Evolutionary conservation across 2,888 invertebrate genomes (phyloP).

Genomic region (Harpagoxenus sublaevis): DNA sequence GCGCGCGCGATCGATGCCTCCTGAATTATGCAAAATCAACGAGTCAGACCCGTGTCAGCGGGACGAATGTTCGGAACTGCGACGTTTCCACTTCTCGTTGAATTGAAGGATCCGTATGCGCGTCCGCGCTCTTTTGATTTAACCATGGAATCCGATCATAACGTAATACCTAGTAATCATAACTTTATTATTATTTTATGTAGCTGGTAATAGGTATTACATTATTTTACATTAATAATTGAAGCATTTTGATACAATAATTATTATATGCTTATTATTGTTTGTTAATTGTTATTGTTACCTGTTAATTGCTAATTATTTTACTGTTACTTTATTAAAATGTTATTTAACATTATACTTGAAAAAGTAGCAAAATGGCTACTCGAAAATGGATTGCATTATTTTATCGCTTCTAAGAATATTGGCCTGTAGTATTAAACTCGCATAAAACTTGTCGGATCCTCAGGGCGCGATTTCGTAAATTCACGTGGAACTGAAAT

Average conservation of each 20-base stretch:
- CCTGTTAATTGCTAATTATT: not conserved
- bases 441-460: constrained; percentile 13
- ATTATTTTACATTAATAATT: not conserved
- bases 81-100: constrained; percentile 39
- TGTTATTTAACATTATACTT: not conserved
- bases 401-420: not conserved
- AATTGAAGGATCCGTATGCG: not conserved
- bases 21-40: constrained; percentile 75
- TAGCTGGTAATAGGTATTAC: not conserved
- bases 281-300: not conserved
- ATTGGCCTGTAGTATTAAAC: not conserved
- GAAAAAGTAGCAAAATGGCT: not conserved
- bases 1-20: constrained; percentile 56
- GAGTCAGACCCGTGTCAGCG: constrained; percentile 69
- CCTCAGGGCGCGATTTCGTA: constrained; percentile 61
- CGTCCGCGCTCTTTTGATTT: constrained; percentile 10
- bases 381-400: not conserved
- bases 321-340: not conserved
- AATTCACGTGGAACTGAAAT: constrained; percentile 68
- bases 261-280: not conserved
- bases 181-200: not conserved
- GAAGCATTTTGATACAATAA: not conserved
- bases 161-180: not conserved
- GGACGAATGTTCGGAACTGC: constrained; percentile 49
- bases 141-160: constrained; percentile 2